These are phyloP conservation scores for Macrophya annulata DNA, from an alignment of 2,888 invertebrate genomes.

Conservation along the genomic window DNA sequence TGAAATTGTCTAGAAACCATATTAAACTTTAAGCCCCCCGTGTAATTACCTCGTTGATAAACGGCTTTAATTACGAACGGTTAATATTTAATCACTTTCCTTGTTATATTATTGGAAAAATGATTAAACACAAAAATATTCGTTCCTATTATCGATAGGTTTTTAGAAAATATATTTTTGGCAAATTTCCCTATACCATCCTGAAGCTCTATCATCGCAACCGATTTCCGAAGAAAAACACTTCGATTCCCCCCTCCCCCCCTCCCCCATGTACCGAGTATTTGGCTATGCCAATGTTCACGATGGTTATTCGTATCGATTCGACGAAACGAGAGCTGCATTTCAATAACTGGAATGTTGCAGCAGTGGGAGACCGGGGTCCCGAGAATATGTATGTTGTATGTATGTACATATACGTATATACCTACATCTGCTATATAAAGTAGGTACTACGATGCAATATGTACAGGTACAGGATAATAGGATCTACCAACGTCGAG, in stretches of 20 bases:
- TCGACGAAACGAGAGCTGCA: conserved; percentile 70
- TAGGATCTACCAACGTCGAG: background rate
- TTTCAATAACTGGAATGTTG: conserved; percentile 71
- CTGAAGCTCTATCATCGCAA: background rate
- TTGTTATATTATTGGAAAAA: conserved; percentile 30
- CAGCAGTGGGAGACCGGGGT: background rate
- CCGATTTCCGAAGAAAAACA: background rate
- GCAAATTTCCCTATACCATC: background rate
- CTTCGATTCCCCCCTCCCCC: background rate
- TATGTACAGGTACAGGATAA: conserved; percentile 12
- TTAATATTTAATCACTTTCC: conserved; percentile 46
- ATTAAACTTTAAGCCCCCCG: conserved; percentile 45
- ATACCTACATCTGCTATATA: conserved; percentile 3
- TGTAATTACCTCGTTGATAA: conserved; percentile 51
- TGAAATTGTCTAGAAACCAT: conserved; percentile 48
- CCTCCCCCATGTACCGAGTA: background rate
- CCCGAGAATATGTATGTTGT: background rate
- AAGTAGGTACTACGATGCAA: conserved; percentile 32
- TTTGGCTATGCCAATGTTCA: background rate
- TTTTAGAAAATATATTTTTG: background rate
- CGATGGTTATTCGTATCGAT: conserved; percentile 67
- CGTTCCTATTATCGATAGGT: background rate
- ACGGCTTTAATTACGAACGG: conserved; percentile 50
- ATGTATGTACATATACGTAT: background rate
- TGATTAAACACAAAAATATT: conserved; percentile 2